Percentiles rank a stretch among this genome's conserved stretches.
These are phyloP conservation scores for western clawed frog (Xenopus tropicalis) DNA, from an alignment of 2,113 vertebrate genomes.

Conservation along the genomic window DNA sequence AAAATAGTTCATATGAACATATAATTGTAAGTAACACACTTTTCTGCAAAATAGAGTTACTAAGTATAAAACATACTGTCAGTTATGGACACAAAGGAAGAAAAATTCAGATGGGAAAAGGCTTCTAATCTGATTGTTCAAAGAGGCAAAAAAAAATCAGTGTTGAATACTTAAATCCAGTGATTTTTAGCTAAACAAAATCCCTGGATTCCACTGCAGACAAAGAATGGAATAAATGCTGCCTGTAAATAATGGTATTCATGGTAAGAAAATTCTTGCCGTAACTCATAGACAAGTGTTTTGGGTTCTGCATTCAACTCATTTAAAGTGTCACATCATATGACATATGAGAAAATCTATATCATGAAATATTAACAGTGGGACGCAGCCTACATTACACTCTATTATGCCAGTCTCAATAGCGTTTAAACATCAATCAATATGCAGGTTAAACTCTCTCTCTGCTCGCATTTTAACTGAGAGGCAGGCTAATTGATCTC, in stretches of 20 bases:
- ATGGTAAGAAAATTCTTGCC: conserved; percentile 7
- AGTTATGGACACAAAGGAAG: too few species aligned
- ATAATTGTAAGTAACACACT: too few species aligned
- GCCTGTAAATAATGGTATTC: conserved; percentile 17
- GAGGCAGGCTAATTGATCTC: conserved; percentile 46
- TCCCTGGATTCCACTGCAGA: background rate
- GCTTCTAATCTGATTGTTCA: too few species aligned
- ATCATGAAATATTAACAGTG: conserved; percentile 46
- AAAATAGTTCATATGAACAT: too few species aligned
- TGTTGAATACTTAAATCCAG: background rate
- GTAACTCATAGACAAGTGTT: conserved; percentile 31
- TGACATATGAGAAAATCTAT: conserved; percentile 43
- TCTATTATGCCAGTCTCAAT: conserved; percentile 45
- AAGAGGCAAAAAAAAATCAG: too few species aligned
- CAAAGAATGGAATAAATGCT: conserved; percentile 1
- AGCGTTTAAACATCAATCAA: conserved; percentile 46
- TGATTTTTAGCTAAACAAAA: conserved; percentile 4
- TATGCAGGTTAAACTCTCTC: conserved; percentile 47
- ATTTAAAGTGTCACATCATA: conserved; percentile 38
- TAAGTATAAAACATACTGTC: too few species aligned
- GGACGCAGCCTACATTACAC: conserved; percentile 40
- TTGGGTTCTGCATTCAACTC: conserved; percentile 28
- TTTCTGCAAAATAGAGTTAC: too few species aligned
- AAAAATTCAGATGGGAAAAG: too few species aligned
- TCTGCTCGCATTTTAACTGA: conserved; percentile 44